Conservation (phyloP, 64 coral and sea anemone genomes). For the Montipora sp. region DNA sequence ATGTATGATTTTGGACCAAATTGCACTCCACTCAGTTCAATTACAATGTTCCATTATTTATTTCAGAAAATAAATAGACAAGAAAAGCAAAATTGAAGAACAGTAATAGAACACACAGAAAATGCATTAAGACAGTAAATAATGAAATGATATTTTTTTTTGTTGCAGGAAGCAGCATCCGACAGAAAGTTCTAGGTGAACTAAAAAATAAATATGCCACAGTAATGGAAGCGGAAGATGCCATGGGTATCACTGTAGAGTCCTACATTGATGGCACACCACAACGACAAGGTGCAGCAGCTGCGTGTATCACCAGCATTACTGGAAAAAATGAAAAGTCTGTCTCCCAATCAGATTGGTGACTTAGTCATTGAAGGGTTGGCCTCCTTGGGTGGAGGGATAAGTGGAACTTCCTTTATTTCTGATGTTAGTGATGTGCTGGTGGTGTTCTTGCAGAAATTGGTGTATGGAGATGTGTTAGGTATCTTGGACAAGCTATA, state of each 20-base stretch:
- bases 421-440: neutral
- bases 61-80: no score
- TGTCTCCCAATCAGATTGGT: neutral
- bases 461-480: no score
- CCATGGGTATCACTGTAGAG: neutral
- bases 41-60: no score
- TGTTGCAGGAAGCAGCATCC: neutral
- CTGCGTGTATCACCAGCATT: neutral
- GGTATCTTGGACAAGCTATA: neutral
- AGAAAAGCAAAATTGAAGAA: neutral
- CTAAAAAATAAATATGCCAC: slow-evolving; percentile 22
- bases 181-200: slow-evolving; percentile 41
- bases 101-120: neutral
- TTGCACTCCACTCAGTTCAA: no score
- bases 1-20: no score
- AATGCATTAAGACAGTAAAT: neutral
- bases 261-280: neutral
- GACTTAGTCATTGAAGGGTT: neutral
- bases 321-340: neutral
- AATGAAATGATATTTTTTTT: neutral
- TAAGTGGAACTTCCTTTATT: neutral
- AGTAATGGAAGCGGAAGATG: slow-evolving; percentile 19
- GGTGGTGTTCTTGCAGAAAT: no score
- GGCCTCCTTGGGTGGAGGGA: neutral
- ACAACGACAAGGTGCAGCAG: neutral